phyloP scores from a whole-genome alignment of 2,888 invertebrate species.

The Epinotia demarniana region DNA sequence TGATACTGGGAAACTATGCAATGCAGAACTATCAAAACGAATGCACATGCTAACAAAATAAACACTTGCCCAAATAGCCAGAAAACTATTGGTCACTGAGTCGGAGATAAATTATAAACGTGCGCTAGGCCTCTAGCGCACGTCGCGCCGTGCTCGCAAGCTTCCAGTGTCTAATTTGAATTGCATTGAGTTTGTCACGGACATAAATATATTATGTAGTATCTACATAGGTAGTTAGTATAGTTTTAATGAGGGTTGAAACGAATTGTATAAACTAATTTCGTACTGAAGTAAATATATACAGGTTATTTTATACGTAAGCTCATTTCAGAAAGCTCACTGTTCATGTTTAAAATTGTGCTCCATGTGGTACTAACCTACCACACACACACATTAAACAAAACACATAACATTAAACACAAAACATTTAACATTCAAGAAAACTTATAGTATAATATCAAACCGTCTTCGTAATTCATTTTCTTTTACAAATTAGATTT shows the following conservation, averaged over 20 bases:
- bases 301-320: neutral
- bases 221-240: neutral
- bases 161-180: slow-evolving; percentile 69
- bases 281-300: neutral
- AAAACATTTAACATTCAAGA: too few relatives aligned
- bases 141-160: slow-evolving; percentile 67
- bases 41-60: slow-evolving; percentile 12
- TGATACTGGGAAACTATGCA: neutral
- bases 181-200: slow-evolving; percentile 3
- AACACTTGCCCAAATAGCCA: slow-evolving; percentile 24
- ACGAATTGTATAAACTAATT: too few relatives aligned
- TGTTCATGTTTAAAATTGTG: too few relatives aligned
- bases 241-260: neutral
- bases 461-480: too few relatives aligned
- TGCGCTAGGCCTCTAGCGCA: slow-evolving; percentile 64
- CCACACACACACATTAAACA: too few relatives aligned
- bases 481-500: too few relatives aligned
- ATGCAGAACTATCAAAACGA: neutral
- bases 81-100: slow-evolving; percentile 47
- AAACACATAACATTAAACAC: too few relatives aligned
- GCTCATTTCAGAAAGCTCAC: neutral
- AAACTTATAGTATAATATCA: too few relatives aligned
- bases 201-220: neutral
- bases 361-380: too few relatives aligned
- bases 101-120: slow-evolving; percentile 54